Evolutionary conservation across 2,113 vertebrate species (phyloP).

Genomic region (Heliornis fulica): DNA sequence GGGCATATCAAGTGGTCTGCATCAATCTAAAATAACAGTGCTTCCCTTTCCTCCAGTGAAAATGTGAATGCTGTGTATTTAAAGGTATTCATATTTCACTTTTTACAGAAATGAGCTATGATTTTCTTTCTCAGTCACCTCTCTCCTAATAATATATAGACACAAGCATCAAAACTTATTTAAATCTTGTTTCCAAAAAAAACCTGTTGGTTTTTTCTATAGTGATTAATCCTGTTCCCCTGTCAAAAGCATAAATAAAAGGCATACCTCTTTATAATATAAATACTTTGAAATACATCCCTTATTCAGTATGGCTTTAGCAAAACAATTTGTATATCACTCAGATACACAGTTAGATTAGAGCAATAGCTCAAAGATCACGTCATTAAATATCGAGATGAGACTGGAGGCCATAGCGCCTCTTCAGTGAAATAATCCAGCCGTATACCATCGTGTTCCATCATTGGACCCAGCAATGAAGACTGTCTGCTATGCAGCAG

Average conservation of each 20-base stretch:
- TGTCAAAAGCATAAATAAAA: not conserved
- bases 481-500: not conserved
- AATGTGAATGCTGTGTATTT: not conserved
- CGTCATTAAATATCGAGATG: not conserved
- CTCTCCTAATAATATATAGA: not conserved
- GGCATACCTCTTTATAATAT: not conserved
- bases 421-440: not conserved
- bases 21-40: not conserved
- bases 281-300: not conserved
- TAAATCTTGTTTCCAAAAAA: not conserved
- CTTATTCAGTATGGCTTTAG: not conserved
- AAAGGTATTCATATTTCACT: not conserved
- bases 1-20: not conserved
- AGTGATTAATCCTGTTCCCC: not conserved
- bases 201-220: not conserved
- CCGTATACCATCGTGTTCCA: fast-evolving
- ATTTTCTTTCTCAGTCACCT: not conserved
- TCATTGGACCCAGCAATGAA: not conserved
- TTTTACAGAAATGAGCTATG: not conserved
- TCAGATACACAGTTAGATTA: not conserved
- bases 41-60: not conserved
- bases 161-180: not conserved
- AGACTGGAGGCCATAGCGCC: not conserved
- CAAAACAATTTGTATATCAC: not conserved
- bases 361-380: not conserved